These are phyloP conservation scores for Motacilla alba DNA, from an alignment of 2,113 vertebrate genomes.

Conservation along the genomic window DNA sequence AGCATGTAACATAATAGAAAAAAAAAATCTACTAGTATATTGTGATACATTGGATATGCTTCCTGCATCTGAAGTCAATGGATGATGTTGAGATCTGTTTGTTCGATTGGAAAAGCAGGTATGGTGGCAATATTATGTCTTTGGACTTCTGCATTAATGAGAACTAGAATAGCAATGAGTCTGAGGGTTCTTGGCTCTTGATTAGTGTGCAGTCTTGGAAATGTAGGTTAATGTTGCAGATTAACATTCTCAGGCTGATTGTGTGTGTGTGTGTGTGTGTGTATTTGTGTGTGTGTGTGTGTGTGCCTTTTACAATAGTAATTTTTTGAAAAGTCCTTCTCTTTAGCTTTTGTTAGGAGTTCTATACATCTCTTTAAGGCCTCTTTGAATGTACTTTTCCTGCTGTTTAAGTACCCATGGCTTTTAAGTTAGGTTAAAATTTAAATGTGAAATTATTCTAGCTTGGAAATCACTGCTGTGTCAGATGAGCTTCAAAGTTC, in stretches of 20 bases:
- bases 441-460: neutral
- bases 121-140: neutral
- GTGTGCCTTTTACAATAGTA: neutral
- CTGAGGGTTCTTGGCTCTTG: neutral
- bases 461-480: neutral
- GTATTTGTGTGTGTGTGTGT: neutral
- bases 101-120: slow-evolving; percentile 45
- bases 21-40: slow-evolving; percentile 7
- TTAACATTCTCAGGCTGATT: neutral
- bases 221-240: neutral
- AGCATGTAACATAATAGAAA: slow-evolving; percentile 46
- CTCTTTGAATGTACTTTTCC: neutral
- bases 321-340: neutral
- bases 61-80: slow-evolving; percentile 36
- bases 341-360: neutral
- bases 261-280: neutral
- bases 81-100: slow-evolving; percentile 51
- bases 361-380: neutral
- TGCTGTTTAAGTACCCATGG: neutral
- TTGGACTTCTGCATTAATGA: neutral
- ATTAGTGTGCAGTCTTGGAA: neutral
- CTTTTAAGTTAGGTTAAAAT: neutral
- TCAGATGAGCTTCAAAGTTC: neutral
- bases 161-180: neutral
- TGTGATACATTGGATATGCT: slow-evolving; percentile 32